Percentiles rank a stretch among this genome's conserved stretches.
phyloP scores from a whole-genome alignment of 2,888 invertebrate species.

The Lysandra coridon region DNA sequence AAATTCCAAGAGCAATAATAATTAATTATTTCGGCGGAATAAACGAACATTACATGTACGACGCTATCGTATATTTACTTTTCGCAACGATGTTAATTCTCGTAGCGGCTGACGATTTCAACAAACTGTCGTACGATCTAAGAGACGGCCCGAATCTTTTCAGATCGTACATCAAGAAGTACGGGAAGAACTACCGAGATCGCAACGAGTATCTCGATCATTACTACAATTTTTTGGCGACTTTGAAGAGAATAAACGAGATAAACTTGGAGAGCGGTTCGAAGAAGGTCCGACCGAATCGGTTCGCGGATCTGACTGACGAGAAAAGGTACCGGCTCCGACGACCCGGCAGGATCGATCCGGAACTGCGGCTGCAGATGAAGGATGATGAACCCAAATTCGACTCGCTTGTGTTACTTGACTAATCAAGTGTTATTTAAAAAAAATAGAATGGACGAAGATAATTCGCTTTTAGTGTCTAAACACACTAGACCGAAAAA shows the following conservation, averaged over 20 bases:
- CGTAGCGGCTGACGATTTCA: slow-evolving; percentile 33
- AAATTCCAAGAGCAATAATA: neutral
- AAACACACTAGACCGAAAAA: no score
- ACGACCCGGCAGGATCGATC: slow-evolving; percentile 45
- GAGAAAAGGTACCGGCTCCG: slow-evolving; percentile 43
- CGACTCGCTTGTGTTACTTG: slow-evolving; percentile 33
- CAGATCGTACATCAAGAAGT: slow-evolving; percentile 42
- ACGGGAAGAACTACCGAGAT: slow-evolving; percentile 48
- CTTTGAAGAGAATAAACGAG: slow-evolving; percentile 52
- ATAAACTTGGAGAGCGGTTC: slow-evolving; percentile 48
- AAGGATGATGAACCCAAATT: slow-evolving; percentile 36
- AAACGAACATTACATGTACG: neutral
- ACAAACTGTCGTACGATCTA: slow-evolving; percentile 40
- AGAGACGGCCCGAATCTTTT: slow-evolving; percentile 41
- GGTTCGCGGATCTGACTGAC: slow-evolving; percentile 54
- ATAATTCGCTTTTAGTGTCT: no score
- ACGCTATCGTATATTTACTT: neutral
- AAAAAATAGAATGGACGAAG: no score
- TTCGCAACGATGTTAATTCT: neutral
- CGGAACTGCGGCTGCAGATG: slow-evolving; percentile 44
- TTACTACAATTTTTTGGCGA: slow-evolving; percentile 53
- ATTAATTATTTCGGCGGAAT: neutral
- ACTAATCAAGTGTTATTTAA: neutral
- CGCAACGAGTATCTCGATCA: slow-evolving; percentile 51
- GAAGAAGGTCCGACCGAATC: slow-evolving; percentile 52